A percentile compares a stretch with the other conserved stretches of the same genome.
These are phyloP conservation scores for Macaca mulatta DNA, from an alignment of 2,113 vertebrate genomes.

Conservation along the genomic window DNA sequence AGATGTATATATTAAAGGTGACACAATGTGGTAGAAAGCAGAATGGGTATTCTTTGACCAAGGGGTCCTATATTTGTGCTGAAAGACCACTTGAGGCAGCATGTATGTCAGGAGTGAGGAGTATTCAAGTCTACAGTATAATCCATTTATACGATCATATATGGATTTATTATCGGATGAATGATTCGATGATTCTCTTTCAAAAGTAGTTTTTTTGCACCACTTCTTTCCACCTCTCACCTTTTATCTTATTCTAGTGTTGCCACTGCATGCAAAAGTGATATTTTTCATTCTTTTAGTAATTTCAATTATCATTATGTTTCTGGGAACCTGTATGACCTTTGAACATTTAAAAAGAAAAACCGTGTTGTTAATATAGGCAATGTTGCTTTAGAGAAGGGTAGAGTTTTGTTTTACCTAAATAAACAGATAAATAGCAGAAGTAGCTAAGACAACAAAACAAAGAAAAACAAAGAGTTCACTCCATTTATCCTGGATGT, in stretches of 20 bases:
- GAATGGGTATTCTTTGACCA: slow-evolving; percentile 28
- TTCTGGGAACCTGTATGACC: slow-evolving; percentile 61
- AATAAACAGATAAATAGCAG: not conserved
- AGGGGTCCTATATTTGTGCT: slow-evolving; percentile 44
- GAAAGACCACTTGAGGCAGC: not conserved
- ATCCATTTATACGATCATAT: slow-evolving; percentile 68
- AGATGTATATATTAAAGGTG: not conserved
- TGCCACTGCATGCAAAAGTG: not conserved
- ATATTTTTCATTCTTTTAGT: slow-evolving; percentile 42
- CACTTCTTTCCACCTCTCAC: not conserved
- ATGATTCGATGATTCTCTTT: slow-evolving; percentile 68
- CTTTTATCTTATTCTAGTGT: not conserved
- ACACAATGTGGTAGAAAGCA: slow-evolving; percentile 31
- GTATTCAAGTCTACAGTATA: slow-evolving; percentile 39
- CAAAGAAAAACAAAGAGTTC: not conserved
- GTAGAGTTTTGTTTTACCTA: slow-evolving; percentile 1
- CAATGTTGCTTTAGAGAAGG: slow-evolving; percentile 21
- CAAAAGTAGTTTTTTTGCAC: slow-evolving; percentile 64
- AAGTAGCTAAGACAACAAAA: not conserved
- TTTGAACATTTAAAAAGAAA: slow-evolving; percentile 52
- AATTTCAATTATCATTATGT: slow-evolving; percentile 51
- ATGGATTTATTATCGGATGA: slow-evolving; percentile 49
- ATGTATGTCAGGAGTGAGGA: slow-evolving; percentile 34
- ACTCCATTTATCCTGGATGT: slow-evolving; percentile 58
- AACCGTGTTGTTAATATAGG: not conserved